Evolutionary conservation across 1,140 invertebrate species (phyloP).

Genomic region (Lasioglossum baleicum): DNA sequence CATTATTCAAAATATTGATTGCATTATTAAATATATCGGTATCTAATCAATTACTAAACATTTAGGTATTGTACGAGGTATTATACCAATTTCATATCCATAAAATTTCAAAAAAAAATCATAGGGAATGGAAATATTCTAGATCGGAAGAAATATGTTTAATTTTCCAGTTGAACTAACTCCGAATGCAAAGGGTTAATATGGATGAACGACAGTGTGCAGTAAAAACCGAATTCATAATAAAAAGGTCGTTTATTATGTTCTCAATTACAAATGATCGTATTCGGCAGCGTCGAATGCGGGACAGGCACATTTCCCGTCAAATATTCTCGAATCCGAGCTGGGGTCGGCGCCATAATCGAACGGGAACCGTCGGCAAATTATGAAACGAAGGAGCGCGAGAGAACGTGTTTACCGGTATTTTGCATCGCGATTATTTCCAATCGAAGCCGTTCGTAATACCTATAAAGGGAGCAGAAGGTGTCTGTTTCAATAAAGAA

Average conservation of each 20-base stretch:
- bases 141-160: too few species aligned
- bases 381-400: conserved; percentile 18
- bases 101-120: too few species aligned
- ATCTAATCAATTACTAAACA: too few species aligned
- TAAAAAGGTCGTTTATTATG: not conserved
- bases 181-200: too few species aligned
- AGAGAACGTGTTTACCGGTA: conserved; percentile 5
- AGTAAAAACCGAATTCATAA: not conserved
- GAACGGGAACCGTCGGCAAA: not conserved
- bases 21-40: too few species aligned
- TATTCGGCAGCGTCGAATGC: not conserved
- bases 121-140: too few species aligned
- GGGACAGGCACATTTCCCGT: not conserved
- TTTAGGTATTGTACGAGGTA: too few species aligned
- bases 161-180: too few species aligned
- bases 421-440: conserved; percentile 55
- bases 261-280: not conserved
- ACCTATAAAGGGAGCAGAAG: conserved; percentile 36
- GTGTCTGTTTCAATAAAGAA: conserved; percentile 64
- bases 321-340: not conserved
- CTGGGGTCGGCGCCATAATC: not conserved
- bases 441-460: conserved; percentile 33
- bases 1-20: too few species aligned
- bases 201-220: too few species aligned
- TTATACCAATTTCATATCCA: too few species aligned